Conservation (phyloP, 2,888 invertebrate species). For the Microdon myrmicae region DNA sequence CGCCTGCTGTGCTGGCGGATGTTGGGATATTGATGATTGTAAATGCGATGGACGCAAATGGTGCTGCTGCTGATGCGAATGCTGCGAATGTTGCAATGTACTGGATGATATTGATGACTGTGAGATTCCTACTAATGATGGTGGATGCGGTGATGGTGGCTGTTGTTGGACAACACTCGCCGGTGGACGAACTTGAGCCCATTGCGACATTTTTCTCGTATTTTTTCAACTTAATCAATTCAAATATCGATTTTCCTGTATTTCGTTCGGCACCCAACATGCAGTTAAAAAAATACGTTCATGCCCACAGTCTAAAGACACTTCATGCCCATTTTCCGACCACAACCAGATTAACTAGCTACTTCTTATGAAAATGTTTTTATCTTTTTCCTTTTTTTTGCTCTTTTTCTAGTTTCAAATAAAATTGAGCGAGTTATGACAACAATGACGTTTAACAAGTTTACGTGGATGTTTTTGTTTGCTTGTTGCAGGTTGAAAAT, state of each 20-base stretch:
- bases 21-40: not conserved
- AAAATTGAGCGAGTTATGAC: not conserved
- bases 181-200: conserved; percentile 27
- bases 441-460: conserved; percentile 31
- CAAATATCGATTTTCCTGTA: conserved; percentile 35
- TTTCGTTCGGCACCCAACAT: conserved; percentile 8
- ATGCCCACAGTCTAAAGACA: conserved; percentile 19
- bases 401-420: too few relatives aligned
- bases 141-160: conserved; percentile 1
- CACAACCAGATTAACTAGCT: conserved; percentile 1
- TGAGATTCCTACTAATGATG: too few relatives aligned
- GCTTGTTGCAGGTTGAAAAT: conserved; percentile 11
- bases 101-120: conserved; percentile 19
- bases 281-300: conserved; percentile 19
- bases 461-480: conserved; percentile 48
- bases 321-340: conserved; percentile 26
- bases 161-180: conserved; percentile 23
- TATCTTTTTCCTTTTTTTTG: too few relatives aligned
- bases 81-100: too few relatives aligned
- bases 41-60: conserved; percentile 3
- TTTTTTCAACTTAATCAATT: conserved; percentile 21
- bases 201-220: conserved; percentile 28
- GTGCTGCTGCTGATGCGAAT: conserved; percentile 1
- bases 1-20: conserved; percentile 20
- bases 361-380: too few relatives aligned